Conservation (phyloP, 2,113 vertebrate species). For the Limanda limanda region DNA sequence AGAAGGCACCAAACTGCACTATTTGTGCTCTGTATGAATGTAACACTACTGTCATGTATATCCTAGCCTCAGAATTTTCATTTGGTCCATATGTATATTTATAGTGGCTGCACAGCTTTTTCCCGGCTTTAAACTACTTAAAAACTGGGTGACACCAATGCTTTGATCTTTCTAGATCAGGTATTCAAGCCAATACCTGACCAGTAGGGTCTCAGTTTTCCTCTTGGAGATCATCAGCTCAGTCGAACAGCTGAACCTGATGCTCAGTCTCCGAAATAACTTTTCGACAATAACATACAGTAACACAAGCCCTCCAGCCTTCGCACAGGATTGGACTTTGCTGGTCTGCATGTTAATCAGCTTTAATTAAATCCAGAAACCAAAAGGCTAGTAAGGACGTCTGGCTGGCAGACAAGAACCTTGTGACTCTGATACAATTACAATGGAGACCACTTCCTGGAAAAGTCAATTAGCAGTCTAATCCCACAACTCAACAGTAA, state of each 20-base stretch:
- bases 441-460: neutral
- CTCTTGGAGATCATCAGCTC: neutral
- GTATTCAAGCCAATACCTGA: too few relatives aligned
- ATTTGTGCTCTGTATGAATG: neutral
- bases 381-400: neutral
- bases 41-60: neutral
- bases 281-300: neutral
- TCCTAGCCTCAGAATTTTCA: neutral
- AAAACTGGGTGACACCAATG: neutral
- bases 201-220: neutral
- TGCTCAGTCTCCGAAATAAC: neutral
- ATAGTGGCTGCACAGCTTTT: neutral
- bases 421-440: neutral
- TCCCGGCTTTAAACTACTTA: neutral
- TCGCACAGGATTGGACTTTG: neutral
- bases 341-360: neutral
- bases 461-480: neutral
- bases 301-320: neutral
- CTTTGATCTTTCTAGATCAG: neutral
- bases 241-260: neutral
- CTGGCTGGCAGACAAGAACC: neutral
- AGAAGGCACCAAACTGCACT: neutral
- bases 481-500: constrained; percentile 22
- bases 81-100: neutral
- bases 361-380: neutral